Evolutionary conservation across 2,113 vertebrate genomes (phyloP), one percentile per base, ranked within the genome.

Genomic region (Porphyrio hochstetteri): DNA sequence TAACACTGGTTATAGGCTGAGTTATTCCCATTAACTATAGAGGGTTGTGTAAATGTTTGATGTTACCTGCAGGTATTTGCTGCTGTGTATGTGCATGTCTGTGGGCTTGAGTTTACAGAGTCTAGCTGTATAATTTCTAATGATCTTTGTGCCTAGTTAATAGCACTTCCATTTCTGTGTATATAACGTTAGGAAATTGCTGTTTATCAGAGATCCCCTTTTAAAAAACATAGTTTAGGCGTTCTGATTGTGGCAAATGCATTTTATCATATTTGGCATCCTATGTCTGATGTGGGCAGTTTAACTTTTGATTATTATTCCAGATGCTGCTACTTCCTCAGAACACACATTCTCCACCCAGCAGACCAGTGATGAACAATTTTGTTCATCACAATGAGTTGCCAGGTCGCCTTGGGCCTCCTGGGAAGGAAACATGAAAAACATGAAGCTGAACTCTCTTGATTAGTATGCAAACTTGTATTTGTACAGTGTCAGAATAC

Each of bases 301-400:
- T 78, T 57, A 84, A 56, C 50, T 86, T 94, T n/a, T 79, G 53
- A 68, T 87, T 92, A 53, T 24, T 76, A 50, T 90, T 95, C 40
- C 93, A 95, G 57, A 61, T 87, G 74, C 38, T 63, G 40, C 68
- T 64, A 61, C 85, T 91, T 89, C 83, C 65, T 93, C 44, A 72
- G 71, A 82, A 36, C 27, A 80, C 10, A 4, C 5, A 3, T 75
- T 92, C 35, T 88, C 81, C 33, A 78, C 44, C 33, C 55, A 63
- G 23, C 14, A n/a, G 23, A 86, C 21, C 16, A 40, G 15, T 25
- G 65, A 44, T 81, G 74, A 88, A 79, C 21, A 69, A 16, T 80
- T 93, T 61, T 56, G 29, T 80, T 65, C 33, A 9, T 52, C 16
- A 70, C 70, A 89, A 78, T 60, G 28, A 42, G 35, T 85, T 83